Conservation (phyloP, 2,888 invertebrate species). For the Eupithecia dodoneata region DNA sequence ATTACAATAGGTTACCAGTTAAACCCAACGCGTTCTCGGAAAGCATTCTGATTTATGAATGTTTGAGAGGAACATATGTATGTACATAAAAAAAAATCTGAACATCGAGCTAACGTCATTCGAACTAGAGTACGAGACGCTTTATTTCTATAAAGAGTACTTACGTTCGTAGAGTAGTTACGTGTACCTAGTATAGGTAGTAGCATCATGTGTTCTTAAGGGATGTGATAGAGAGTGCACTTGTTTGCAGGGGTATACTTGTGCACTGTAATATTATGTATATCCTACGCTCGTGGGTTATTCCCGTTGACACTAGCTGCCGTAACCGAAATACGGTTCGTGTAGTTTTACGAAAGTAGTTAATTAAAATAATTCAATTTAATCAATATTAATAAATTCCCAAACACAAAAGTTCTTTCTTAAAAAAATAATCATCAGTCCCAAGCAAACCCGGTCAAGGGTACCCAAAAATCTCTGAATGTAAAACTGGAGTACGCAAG, state of each 20-base stretch:
- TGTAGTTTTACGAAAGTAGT: not conserved
- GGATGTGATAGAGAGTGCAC: too few species aligned
- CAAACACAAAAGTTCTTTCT: constrained; percentile 6
- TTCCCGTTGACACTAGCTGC: too few species aligned
- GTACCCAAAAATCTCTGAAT: constrained; percentile 20
- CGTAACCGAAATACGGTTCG: too few species aligned
- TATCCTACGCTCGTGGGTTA: too few species aligned
- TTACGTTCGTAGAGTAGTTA: too few species aligned
- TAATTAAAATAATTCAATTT: not conserved
- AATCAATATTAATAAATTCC: not conserved
- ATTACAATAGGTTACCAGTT: not conserved
- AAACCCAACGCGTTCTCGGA: not conserved
- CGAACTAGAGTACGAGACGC: too few species aligned
- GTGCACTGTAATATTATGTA: too few species aligned
- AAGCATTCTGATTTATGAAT: not conserved
- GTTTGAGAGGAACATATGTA: not conserved
- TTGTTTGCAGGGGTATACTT: too few species aligned
- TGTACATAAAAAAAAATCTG: too few species aligned
- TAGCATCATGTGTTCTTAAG: not conserved
- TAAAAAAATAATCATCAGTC: constrained; percentile 3
- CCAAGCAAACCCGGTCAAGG: constrained; percentile 17
- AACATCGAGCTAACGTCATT: too few species aligned
- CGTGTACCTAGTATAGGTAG: not conserved
- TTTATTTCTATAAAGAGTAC: too few species aligned
- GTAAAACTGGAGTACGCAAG: constrained; percentile 20